Percentiles rank a stretch among this genome's conserved stretches.
These are phyloP conservation scores for Drosophila parvula DNA, from an alignment of 1,140 invertebrate genomes.

Conservation along the genomic window DNA sequence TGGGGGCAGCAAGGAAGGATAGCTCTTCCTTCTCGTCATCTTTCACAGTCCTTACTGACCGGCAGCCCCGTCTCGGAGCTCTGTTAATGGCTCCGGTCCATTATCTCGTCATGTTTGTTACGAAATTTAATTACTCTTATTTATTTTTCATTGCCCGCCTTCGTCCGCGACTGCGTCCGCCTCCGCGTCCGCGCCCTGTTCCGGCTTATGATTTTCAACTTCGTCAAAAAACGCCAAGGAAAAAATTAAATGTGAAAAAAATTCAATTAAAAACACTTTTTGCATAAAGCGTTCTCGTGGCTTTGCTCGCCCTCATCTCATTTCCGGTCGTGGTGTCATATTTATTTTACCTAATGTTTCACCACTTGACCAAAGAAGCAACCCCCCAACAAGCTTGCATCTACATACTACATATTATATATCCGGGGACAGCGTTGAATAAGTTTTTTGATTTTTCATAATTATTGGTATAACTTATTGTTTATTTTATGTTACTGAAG, in stretches of 20 bases:
- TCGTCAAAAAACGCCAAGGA: constrained; percentile 72
- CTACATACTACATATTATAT: neutral
- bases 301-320: constrained; percentile 16
- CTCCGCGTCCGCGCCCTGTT: constrained; percentile 32
- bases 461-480: neutral
- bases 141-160: constrained; percentile 73
- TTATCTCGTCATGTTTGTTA: constrained; percentile 84
- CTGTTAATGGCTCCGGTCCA: constrained; percentile 83
- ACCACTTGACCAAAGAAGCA: constrained; percentile 44
- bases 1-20: neutral
- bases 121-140: constrained; percentile 84
- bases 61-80: constrained; percentile 42
- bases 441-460: constrained; percentile 2
- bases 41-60: constrained; percentile 58
- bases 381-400: constrained; percentile 3
- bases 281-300: constrained; percentile 47
- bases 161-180: constrained; percentile 16
- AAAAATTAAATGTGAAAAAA: constrained; percentile 80
- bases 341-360: constrained; percentile 58
- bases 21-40: constrained; percentile 64
- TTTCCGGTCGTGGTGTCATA: constrained; percentile 22
- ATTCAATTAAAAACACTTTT: constrained; percentile 80
- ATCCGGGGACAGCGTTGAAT: neutral
- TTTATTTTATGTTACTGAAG: neutral
- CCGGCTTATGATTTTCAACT: constrained; percentile 76